Conservation (phyloP, 2,797 vertebrate genomes). For the Poeciliopsis gracilis region DNA sequence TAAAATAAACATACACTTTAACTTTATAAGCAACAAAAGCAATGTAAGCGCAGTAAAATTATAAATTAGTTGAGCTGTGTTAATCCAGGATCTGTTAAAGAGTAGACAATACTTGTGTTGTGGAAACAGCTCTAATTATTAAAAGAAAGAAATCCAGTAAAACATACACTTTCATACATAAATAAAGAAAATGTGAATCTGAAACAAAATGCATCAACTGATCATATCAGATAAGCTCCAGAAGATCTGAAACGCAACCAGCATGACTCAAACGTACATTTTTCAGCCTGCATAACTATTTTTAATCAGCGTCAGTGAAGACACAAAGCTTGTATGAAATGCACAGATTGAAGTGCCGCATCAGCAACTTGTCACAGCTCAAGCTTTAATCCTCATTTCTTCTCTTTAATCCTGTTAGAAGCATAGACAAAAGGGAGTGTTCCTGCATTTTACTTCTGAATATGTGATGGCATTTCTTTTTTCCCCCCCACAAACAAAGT, state of each 20-base stretch:
- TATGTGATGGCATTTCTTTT: constrained; percentile 21
- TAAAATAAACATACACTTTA: not conserved
- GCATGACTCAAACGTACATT: constrained; percentile 32
- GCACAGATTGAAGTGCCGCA: constrained; percentile 59
- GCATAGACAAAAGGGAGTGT: constrained; percentile 31
- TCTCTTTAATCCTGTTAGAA: constrained; percentile 43
- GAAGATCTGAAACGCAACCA: constrained; percentile 9
- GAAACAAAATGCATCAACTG: not conserved
- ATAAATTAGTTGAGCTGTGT: not conserved
- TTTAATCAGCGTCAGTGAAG: constrained; percentile 38
- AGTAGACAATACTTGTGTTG: not conserved
- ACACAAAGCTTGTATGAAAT: constrained; percentile 18
- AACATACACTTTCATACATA: too few relatives aligned
- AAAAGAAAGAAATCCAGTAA: not conserved
- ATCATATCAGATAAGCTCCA: not conserved
- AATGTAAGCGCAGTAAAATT: not conserved
- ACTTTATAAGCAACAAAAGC: not conserved
- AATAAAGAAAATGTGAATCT: not conserved
- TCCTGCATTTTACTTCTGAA: constrained; percentile 24
- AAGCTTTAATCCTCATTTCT: constrained; percentile 50
- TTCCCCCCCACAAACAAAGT: constrained; percentile 9
- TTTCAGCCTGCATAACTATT: constrained; percentile 41
- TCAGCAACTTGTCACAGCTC: constrained; percentile 59
- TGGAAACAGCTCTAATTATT: not conserved
- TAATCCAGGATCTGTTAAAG: not conserved